Conservation (phyloP, 2,113 vertebrate species). For the Thalassoma bifasciatum region DNA sequence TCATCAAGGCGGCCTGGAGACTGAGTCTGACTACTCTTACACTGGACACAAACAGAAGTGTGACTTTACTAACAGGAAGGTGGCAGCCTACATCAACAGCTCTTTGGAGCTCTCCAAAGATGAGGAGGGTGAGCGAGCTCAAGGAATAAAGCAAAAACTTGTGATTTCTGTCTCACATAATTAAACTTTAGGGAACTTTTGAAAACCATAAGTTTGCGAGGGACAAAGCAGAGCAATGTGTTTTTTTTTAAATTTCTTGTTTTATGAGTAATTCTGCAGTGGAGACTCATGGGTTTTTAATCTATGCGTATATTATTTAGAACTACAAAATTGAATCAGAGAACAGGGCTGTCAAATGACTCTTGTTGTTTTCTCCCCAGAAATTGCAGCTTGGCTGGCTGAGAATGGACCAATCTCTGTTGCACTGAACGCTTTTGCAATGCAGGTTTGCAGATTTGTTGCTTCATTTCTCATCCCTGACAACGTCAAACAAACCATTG, state of each 20-base stretch:
- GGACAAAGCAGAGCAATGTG: too few relatives aligned
- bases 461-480: not conserved
- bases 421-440: conserved; percentile 93
- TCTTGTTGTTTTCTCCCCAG: conserved; percentile 65
- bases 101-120: conserved; percentile 87
- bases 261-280: too few relatives aligned
- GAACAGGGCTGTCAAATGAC: not conserved
- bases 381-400: conserved; percentile 90
- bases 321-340: not conserved
- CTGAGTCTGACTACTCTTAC: conserved; percentile 90
- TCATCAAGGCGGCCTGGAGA: conserved; percentile 88
- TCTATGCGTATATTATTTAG: not conserved
- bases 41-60: conserved; percentile 85
- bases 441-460: conserved; percentile 84
- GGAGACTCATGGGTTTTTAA: not conserved
- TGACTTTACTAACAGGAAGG: conserved; percentile 84
- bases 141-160: not conserved
- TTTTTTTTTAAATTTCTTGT: too few relatives aligned
- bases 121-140: conserved; percentile 83
- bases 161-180: too few relatives aligned
- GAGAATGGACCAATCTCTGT: conserved; percentile 90
- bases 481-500: not conserved
- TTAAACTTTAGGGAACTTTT: too few relatives aligned
- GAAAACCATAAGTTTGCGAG: too few relatives aligned
- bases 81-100: conserved; percentile 91